phyloP scores from a whole-genome alignment of 37 sponge, comb jelly and placozoan genomes.

The Chondrosia reniformis region DNA sequence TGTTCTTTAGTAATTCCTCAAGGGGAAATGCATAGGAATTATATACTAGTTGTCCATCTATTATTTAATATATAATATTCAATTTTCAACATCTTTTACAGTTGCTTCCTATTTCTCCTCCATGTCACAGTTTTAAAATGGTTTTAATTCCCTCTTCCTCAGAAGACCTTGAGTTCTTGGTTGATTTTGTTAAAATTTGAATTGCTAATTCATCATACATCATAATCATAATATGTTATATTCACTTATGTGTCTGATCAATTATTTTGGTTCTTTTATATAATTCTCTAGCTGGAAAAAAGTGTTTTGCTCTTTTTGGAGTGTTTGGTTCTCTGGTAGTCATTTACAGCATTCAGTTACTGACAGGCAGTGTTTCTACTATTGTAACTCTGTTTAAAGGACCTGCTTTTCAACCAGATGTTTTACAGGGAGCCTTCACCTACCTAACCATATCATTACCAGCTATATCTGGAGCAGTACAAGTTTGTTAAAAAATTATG shows the following conservation, averaged over 20 bases:
- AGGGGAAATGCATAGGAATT: background rate
- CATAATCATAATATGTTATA: background rate
- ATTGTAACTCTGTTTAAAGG: constrained; percentile 9
- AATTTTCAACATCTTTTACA: too few species aligned
- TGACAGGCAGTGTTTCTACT: constrained; percentile 1
- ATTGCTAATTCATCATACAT: too few species aligned
- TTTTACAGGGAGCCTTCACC: background rate
- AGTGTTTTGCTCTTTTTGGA: constrained; percentile 9
- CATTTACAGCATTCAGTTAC: background rate
- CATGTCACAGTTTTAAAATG: too few species aligned
- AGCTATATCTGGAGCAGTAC: background rate
- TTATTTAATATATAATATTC: too few species aligned
- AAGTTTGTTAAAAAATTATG: too few species aligned
- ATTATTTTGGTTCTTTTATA: background rate
- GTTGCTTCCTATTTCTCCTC: too few species aligned
- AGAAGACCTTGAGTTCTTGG: too few species aligned
- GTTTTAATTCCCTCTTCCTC: too few species aligned
- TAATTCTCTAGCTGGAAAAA: background rate
- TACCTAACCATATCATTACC: constrained; percentile 6
- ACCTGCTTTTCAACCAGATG: background rate
- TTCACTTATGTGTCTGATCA: background rate
- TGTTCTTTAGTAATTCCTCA: background rate
- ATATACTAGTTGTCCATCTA: too few species aligned
- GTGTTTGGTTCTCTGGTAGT: constrained; percentile 7
- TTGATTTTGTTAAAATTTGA: too few species aligned